Evolutionary conservation across 2,113 vertebrate species (phyloP), one percentile per base, ranked within the genome.

Genomic region (Columba janthina): DNA sequence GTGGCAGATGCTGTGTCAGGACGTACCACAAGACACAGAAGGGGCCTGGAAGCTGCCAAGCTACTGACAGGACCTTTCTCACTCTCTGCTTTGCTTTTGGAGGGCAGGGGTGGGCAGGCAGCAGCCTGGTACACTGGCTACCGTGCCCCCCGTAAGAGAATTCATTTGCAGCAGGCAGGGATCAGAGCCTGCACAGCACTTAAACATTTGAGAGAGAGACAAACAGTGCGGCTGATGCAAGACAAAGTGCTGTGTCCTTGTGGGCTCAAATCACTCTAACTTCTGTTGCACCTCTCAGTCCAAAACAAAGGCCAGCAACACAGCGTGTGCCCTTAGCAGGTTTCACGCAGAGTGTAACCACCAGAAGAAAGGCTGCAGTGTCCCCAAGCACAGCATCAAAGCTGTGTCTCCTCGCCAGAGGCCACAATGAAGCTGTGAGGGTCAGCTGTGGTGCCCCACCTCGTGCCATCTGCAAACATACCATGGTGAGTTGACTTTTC

Each of bases 381-480:
- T 36, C 65, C 66, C 32, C 11, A 18, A 78, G 61, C 15, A 15
- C 11, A 14, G 44, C 46, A 38, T 10, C 34, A 42, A 25, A 64
- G 51, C 50, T 28, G 22, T 18, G 9, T 20, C 29, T 34, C 42
- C 34, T 42, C 0, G 1, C 6, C 34, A 61, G 67, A 56, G 11
- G 4, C 26, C 58, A 8, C 54, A 20, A 20, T 7, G 48, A 56
- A 46, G 44, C 26, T 36, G 36, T 21, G n/a, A 46, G 40, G 50
- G 46, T 20, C 72, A 65, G 14, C 36, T 11, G 6, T 36, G 40
- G 6, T 19, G 19, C 20, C 38, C 5, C 26, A 11, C 8, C 24
- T 31, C 0, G 0, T 36, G 32, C 10, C 29, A 4, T 34, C 50
- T 58, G 25, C 69, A 62, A 32, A 50, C 0, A 1, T 24, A 28